Conservation (phyloP, 2,888 invertebrate genomes). For the Melieria crassipennis region DNA sequence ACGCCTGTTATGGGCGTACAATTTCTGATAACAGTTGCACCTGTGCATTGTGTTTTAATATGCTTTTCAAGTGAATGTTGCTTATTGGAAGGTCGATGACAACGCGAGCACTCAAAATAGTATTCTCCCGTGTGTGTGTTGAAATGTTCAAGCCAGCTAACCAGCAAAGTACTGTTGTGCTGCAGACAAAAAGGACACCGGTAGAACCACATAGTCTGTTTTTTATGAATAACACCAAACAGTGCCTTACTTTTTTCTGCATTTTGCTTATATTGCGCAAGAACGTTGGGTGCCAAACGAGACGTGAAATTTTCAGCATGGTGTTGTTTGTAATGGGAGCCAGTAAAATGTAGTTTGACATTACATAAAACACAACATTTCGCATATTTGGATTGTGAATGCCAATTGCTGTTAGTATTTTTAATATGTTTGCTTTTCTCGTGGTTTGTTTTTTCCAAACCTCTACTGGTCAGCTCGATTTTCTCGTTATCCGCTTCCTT, state of each 20-base stretch:
- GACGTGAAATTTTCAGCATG: slow-evolving; percentile 57
- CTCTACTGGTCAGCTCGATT: background rate
- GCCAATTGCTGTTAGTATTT: slow-evolving; percentile 56
- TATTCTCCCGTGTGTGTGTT: slow-evolving; percentile 83
- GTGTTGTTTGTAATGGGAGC: slow-evolving; percentile 50
- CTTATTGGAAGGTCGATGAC: slow-evolving; percentile 53
- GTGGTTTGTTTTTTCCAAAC: background rate
- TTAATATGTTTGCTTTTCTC: slow-evolving; percentile 17
- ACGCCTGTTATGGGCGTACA: background rate
- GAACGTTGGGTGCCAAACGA: slow-evolving; percentile 51
- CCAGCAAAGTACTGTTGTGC: slow-evolving; percentile 40
- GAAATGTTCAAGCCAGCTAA: slow-evolving; percentile 72
- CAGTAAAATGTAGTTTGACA: slow-evolving; percentile 52
- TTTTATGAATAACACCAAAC: slow-evolving; percentile 40
- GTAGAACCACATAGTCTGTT: slow-evolving; percentile 40
- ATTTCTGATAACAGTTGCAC: slow-evolving; percentile 33
- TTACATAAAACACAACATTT: slow-evolving; percentile 54
- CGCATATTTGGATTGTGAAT: slow-evolving; percentile 50
- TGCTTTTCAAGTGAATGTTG: slow-evolving; percentile 40
- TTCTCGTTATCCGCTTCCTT: background rate
- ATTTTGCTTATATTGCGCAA: slow-evolving; percentile 48
- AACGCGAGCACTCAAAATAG: slow-evolving; percentile 73
- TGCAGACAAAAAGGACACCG: slow-evolving; percentile 58
- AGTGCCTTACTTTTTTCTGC: slow-evolving; percentile 34
- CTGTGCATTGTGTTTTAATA: slow-evolving; percentile 34